Evolutionary conservation across 2,797 vertebrate genomes (phyloP).

Genomic region (Galago senegalensis): DNA sequence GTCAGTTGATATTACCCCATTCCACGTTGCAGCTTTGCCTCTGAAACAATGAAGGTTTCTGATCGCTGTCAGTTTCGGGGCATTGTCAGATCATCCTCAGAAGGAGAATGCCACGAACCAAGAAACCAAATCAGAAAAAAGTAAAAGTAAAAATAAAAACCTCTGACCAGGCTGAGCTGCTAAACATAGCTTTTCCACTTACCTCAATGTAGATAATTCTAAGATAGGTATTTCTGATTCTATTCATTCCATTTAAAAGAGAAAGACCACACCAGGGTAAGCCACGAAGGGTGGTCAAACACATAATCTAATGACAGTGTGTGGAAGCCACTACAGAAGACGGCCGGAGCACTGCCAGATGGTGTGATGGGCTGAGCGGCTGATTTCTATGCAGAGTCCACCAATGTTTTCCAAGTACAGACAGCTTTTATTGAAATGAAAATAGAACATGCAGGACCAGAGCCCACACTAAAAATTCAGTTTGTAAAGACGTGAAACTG

Average conservation of each 20-base stretch:
- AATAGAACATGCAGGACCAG: slow-evolving; percentile 88
- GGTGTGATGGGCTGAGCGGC: slow-evolving; percentile 83
- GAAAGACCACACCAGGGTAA: slow-evolving; percentile 91
- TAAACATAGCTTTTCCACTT: slow-evolving; percentile 88
- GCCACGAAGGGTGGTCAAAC: slow-evolving; percentile 89
- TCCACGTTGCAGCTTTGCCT: slow-evolving; percentile 6
- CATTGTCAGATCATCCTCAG: slow-evolving; percentile 74
- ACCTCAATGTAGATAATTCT: slow-evolving; percentile 89
- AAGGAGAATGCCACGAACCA: slow-evolving; percentile 86
- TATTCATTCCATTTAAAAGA: slow-evolving; percentile 88
- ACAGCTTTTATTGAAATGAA: slow-evolving; percentile 88
- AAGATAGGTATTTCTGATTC: slow-evolving; percentile 89
- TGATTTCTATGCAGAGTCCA: slow-evolving; percentile 85
- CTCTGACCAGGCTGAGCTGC: slow-evolving; percentile 84
- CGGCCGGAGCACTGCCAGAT: slow-evolving; percentile 85
- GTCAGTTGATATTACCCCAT: not conserved
- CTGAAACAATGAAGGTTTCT: not conserved
- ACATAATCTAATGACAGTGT: slow-evolving; percentile 89
- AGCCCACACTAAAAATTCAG: slow-evolving; percentile 85
- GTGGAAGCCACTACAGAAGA: slow-evolving; percentile 90
- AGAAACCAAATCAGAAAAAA: slow-evolving; percentile 84
- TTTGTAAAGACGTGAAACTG: slow-evolving; percentile 82
- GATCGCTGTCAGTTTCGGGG: slow-evolving; percentile 39
- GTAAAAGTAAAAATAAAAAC: slow-evolving; percentile 80
- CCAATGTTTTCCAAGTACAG: slow-evolving; percentile 89